Evolutionary conservation across 2,797 vertebrate species (phyloP), one percentile per base, ranked within the genome.

Genomic region (Myotis findleyi): DNA sequence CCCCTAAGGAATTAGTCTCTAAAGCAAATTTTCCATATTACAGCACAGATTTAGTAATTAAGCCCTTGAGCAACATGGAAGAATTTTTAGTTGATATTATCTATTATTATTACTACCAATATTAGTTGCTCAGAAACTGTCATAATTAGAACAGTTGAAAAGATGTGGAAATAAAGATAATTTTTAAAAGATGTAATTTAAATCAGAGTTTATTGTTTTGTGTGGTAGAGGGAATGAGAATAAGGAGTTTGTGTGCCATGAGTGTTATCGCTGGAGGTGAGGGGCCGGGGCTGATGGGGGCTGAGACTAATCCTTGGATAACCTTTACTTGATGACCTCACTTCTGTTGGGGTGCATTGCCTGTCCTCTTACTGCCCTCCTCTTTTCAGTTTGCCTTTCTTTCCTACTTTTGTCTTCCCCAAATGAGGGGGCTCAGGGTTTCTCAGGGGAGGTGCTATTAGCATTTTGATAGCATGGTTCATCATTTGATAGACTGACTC

Each of bases 91-190:
- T 93, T 97, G 72, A 53, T 59, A 86, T 64, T 30, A 0, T 96
- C 68, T 94, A 36, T 96, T 93, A 68, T 82, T 96, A 7, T 72
- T 92, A 3, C 18, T 92, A 3, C 18, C 89, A n/a, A 36, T 72
- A 16, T 21, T 95, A 91, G 86, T 90, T 91, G 86, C 41, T 84
- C 59, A 87, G 87, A 86, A 95, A 92, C 73, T 62, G n/a, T 89
- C 75, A 25, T 91, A 93, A 89, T 86, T 92, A 83, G 57, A 83
- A 66, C 27, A 93, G 86, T 92, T 83, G 62, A 89, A 95, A 91
- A 89, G 49, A 76, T 38, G 49, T 55, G 71, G 23, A 66, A 92
- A 81, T 95, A 80, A 92, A 83, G 75, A 72, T 21, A 71, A 10
- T 47, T 77, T 94, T 80, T 71, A 82, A 86, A 94, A 91, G 57